These are phyloP conservation scores for Pristionchus mayeri DNA, from an alignment of 2,888 invertebrate genomes.

Conservation along the genomic window DNA sequence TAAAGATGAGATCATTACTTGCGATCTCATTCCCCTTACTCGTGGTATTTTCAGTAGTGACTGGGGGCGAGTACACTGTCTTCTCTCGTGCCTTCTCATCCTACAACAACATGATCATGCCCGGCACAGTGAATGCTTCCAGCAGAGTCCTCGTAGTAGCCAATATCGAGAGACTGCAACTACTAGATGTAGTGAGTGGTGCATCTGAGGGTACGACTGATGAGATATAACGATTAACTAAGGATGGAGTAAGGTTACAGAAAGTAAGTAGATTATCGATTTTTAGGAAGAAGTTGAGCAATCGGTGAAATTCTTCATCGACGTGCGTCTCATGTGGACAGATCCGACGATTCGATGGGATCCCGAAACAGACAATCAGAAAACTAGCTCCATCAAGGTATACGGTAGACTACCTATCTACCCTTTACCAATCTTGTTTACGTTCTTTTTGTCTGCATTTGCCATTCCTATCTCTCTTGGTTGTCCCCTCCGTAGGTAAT, in stretches of 20 bases:
- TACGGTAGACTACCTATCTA: background rate
- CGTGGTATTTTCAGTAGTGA: no score
- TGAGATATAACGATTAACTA: background rate
- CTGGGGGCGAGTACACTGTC: background rate
- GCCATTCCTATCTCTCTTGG: no score
- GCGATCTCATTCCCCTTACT: background rate
- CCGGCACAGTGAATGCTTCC: background rate
- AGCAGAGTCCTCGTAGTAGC: background rate
- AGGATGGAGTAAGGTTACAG: background rate
- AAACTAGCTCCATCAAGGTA: conserved; percentile 40
- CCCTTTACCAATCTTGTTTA: no score
- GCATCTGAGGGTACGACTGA: background rate
- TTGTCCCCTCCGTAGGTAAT: no score
- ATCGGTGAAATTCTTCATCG: conserved; percentile 38
- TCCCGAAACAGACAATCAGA: background rate
- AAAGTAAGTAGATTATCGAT: background rate
- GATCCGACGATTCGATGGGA: conserved; percentile 35
- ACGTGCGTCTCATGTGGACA: conserved; percentile 26
- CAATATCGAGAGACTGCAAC: background rate
- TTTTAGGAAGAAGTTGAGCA: conserved; percentile 38
- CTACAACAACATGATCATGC: conserved; percentile 12
- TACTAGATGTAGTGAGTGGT: background rate
- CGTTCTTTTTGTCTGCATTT: no score
- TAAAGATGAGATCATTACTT: background rate
- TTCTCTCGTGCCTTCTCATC: conserved; percentile 1